phyloP scores from a whole-genome alignment of 1,140 invertebrate species.

The Platyscapa corneri region DNA sequence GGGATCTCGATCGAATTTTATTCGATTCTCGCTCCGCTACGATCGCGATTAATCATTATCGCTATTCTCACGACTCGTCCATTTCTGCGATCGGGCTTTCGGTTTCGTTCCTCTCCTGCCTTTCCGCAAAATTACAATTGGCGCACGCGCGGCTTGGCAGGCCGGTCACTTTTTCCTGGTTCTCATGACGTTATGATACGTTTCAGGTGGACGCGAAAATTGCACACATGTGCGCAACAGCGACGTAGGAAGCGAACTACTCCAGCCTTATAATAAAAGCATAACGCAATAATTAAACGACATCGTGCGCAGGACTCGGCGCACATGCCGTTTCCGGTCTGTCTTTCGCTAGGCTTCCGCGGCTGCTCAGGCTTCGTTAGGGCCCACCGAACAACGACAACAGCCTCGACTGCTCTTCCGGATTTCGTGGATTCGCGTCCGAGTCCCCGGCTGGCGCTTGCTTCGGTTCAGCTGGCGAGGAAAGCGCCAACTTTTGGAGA shows the following conservation, averaged over 20 bases:
- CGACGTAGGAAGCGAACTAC: not conserved
- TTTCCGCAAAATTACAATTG: not conserved
- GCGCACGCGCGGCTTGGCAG: not conserved
- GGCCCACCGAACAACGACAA: too few species aligned
- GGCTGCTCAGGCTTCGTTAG: too few species aligned
- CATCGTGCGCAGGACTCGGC: not conserved
- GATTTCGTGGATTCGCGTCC: too few species aligned
- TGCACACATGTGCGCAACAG: not conserved
- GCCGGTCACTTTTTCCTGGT: not conserved
- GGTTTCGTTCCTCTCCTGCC: not conserved
- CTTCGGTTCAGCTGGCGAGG: too few species aligned
- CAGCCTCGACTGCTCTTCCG: too few species aligned
- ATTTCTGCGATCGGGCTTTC: not conserved
- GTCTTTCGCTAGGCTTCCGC: not conserved
- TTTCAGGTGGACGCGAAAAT: constrained; percentile 10
- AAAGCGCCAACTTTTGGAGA: too few species aligned
- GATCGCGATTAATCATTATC: too few species aligned
- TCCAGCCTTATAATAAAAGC: not conserved
- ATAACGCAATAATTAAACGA: constrained; percentile 30
- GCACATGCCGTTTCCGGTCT: not conserved
- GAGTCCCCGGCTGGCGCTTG: too few species aligned
- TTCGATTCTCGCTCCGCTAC: too few species aligned
- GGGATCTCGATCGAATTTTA: too few species aligned
- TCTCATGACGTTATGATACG: constrained; percentile 7
- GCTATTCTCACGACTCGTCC: too few species aligned